A percentile compares a stretch with the other conserved stretches of the same genome.
phyloP scores from a whole-genome alignment of 2,797 vertebrate genomes.

The Poecilia velifera region DNA sequence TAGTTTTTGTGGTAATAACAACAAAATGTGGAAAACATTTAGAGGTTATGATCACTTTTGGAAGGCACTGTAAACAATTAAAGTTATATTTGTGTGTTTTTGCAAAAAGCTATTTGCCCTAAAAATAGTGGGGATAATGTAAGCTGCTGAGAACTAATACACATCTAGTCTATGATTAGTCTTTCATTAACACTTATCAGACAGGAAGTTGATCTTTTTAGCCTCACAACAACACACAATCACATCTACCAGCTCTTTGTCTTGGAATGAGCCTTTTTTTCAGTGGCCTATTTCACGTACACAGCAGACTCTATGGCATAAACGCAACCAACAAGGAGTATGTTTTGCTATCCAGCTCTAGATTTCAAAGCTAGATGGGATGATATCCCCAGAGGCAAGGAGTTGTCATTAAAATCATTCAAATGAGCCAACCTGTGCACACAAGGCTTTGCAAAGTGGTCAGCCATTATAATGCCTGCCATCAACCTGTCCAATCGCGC shows the following conservation, averaged over 20 bases:
- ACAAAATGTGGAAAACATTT: neutral
- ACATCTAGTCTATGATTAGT: neutral
- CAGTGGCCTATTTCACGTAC: slow-evolving; percentile 16
- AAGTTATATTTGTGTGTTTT: neutral
- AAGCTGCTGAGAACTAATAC: neutral
- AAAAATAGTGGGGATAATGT: no score
- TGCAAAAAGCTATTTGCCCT: no score
- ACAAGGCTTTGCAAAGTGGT: slow-evolving; percentile 79
- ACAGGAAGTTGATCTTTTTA: slow-evolving; percentile 31
- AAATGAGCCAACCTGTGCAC: slow-evolving; percentile 76
- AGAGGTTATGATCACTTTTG: neutral
- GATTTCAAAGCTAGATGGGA: slow-evolving; percentile 57
- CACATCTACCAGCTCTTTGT: slow-evolving; percentile 33
- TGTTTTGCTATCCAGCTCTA: slow-evolving; percentile 21
- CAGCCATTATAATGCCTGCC: slow-evolving; percentile 62
- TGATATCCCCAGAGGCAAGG: slow-evolving; percentile 45
- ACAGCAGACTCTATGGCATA: slow-evolving; percentile 23
- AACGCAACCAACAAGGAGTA: slow-evolving; percentile 40
- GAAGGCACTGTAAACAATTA: neutral
- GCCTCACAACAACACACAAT: slow-evolving; percentile 34
- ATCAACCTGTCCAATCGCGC: slow-evolving; percentile 76
- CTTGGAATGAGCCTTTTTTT: slow-evolving; percentile 25
- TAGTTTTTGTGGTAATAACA: neutral
- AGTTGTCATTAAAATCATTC: slow-evolving; percentile 76
- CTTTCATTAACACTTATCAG: neutral